These are phyloP conservation scores for Pycnonotus jocosus DNA, from an alignment of 2,113 vertebrate genomes.

Conservation along the genomic window DNA sequence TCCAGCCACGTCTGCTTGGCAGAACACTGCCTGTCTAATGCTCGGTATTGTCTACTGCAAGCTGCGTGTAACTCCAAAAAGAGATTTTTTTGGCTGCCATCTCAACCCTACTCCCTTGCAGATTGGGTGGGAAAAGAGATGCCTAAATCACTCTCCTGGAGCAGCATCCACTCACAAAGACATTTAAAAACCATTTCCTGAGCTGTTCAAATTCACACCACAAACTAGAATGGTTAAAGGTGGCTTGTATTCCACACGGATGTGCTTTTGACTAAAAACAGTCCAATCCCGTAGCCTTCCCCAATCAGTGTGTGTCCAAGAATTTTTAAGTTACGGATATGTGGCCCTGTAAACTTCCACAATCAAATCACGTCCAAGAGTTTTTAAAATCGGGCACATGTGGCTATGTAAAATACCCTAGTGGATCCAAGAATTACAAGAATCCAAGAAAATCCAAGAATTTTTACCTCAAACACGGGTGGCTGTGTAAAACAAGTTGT, in stretches of 20 bases:
- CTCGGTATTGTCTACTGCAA: accelerated
- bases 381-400: accelerated
- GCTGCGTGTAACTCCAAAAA: background rate
- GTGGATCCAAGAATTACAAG: too few relatives aligned
- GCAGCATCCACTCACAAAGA: accelerated
- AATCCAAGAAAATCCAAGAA: too few relatives aligned
- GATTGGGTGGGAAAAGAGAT: background rate
- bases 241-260: background rate
- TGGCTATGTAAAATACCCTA: background rate
- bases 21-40: accelerated
- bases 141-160: accelerated
- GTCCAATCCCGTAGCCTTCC: accelerated
- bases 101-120: accelerated
- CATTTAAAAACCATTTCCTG: accelerated
- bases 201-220: accelerated
- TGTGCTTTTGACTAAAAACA: background rate
- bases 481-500: accelerated
- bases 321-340: accelerated
- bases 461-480: accelerated
- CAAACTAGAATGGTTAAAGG: background rate
- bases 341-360: background rate
- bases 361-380: background rate
- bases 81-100: background rate
- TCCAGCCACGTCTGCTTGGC: background rate
- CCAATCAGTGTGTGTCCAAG: accelerated